Conservation (phyloP, 2,113 vertebrate species). For the Rattus norvegicus region GRCr8 NC_086020.1:119203001-119203500, state of each 20-base stretch:
- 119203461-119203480: background rate
- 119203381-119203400: background rate
- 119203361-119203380: background rate
- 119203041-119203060: too few relatives aligned
- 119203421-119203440: background rate
- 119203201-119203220: conserved; percentile 59
- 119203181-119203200: background rate
- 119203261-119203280: background rate
- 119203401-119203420: conserved; percentile 36
- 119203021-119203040: background rate
- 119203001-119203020: background rate
- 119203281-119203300: conserved; percentile 40
- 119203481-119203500: conserved; percentile 27
- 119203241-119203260: conserved; percentile 57
- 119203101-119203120: background rate
- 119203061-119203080: too few relatives aligned
- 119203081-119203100: too few relatives aligned
- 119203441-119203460: background rate
- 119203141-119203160: background rate
- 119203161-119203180: conserved; percentile 16
- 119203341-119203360: conserved; percentile 49
- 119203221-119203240: conserved; percentile 34
- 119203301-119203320: conserved; percentile 1
- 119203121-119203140: conserved; percentile 5
- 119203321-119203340: conserved; percentile 17